These are phyloP conservation scores for Gryon sp. DNA, from an alignment of 1,140 invertebrate genomes.

Conservation along the genomic window DNA sequence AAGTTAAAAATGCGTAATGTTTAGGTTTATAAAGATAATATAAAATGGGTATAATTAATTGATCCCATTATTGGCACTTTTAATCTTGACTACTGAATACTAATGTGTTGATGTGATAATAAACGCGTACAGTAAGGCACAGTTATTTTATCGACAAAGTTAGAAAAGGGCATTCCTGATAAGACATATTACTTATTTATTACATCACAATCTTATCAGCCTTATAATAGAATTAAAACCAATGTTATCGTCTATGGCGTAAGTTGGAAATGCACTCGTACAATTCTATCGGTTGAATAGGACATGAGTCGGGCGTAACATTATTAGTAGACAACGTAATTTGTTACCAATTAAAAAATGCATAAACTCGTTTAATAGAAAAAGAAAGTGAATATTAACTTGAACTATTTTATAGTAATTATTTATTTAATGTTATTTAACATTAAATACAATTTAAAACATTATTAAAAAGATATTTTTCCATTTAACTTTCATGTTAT, in stretches of 20 bases:
- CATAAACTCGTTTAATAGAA: too few species aligned
- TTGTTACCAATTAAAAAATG: too few species aligned
- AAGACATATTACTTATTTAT: slow-evolving; percentile 14
- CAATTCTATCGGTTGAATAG: slow-evolving; percentile 26
- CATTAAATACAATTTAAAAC: too few species aligned
- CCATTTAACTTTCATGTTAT: too few species aligned
- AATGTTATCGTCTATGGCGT: background rate
- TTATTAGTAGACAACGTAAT: slow-evolving; percentile 10
- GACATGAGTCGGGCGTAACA: slow-evolving; percentile 10
- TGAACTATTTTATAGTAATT: too few species aligned
- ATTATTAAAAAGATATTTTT: too few species aligned
- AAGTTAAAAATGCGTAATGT: too few species aligned
- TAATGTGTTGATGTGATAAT: too few species aligned
- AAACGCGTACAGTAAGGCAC: too few species aligned
- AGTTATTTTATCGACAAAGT: slow-evolving; percentile 1
- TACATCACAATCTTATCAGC: slow-evolving; percentile 37
- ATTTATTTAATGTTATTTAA: too few species aligned
- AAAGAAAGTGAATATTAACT: too few species aligned
- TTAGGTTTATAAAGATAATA: background rate
- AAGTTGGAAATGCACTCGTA: slow-evolving; percentile 2
- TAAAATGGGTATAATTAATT: slow-evolving; percentile 2
- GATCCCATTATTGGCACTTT: background rate
- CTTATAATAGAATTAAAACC: slow-evolving; percentile 28
- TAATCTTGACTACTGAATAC: background rate
- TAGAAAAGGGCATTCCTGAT: slow-evolving; percentile 11